Conservation (phyloP, 2,888 invertebrate genomes). For the Microdon myrmicae region DNA sequence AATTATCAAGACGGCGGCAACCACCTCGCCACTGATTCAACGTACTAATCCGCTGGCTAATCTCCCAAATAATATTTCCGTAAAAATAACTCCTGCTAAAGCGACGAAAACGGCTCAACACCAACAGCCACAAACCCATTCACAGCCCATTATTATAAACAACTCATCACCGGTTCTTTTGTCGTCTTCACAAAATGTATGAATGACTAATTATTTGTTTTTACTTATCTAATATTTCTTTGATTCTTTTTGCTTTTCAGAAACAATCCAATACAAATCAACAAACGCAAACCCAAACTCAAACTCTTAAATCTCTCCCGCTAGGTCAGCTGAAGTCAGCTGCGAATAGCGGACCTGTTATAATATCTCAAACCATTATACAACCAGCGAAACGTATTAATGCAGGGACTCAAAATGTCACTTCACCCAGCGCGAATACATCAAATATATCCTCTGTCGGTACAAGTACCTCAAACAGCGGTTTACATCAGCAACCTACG, state of each 20-base stretch:
- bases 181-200: slow-evolving; percentile 57
- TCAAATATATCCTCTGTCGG: slow-evolving; percentile 37
- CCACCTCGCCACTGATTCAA: slow-evolving; percentile 54
- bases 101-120: slow-evolving; percentile 55
- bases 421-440: slow-evolving; percentile 40
- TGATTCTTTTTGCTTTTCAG: no score
- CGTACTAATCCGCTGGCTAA: slow-evolving; percentile 62
- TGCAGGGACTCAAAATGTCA: slow-evolving; percentile 17
- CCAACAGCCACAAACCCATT: slow-evolving; percentile 55
- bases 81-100: slow-evolving; percentile 63
- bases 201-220: slow-evolving; percentile 41
- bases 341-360: slow-evolving; percentile 64
- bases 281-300: slow-evolving; percentile 58
- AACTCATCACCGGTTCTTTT: slow-evolving; percentile 64
- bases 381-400: slow-evolving; percentile 62
- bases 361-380: slow-evolving; percentile 66
- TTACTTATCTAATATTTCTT: background rate
- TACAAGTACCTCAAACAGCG: slow-evolving; percentile 21
- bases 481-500: slow-evolving; percentile 52
- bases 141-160: slow-evolving; percentile 62
- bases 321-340: slow-evolving; percentile 62
- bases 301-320: slow-evolving; percentile 64
- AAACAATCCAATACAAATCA: slow-evolving; percentile 52
- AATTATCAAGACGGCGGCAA: slow-evolving; percentile 54
- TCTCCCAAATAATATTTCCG: slow-evolving; percentile 64